Evolutionary conservation across 2,797 vertebrate genomes (phyloP), one percentile per base, ranked within the genome.

Genomic region (Menidia menidia): DNA sequence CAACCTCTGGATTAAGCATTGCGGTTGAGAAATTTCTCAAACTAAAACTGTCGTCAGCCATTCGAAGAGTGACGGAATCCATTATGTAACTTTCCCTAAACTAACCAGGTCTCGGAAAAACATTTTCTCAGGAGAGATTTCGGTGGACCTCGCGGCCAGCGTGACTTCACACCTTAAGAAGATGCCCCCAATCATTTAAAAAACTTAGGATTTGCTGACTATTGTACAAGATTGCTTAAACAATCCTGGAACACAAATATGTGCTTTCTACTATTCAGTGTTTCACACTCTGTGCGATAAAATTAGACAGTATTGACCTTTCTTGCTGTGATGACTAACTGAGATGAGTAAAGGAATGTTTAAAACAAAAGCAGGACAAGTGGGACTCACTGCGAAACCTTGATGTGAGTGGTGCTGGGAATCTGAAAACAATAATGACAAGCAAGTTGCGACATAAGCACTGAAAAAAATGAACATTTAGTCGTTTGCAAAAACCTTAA

Each of bases 21-120:
- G 63, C 1, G 54, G 77, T 87, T 88, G 78, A 77, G 88, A 77
- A 91, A 91, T 87, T 74, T 32, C 77, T 84, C 68, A 87, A 78
- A 77, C 52, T 48, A 57, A 73, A 75, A 75, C 78, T 70, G 78
- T 80, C 70, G 81, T 89, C 84, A 88, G 66, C 45, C 57, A 54
- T 74, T 63, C 53, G 54, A n/a, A 59, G 70, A 51, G 35, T 88
- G 87, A 90, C 81, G 68, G n/a, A 62, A 32, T 53, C 15, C 0
- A 0, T 91, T 88, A 86, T 86, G 80, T 67, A 89, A 91, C 73
- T 71, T 83, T 76, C 81, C 19, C 35, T 82, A 61, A n/a, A 31
- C 64, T 64, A 85, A 81, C 51, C 64, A 58, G 86, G 80, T 85
- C 78, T 81, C 0, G 66, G 52, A 71, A 59, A 72, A 43, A 39